Evolutionary conservation across 2,888 invertebrate species (phyloP).

Genomic region (Nebria brevicollis): DNA sequence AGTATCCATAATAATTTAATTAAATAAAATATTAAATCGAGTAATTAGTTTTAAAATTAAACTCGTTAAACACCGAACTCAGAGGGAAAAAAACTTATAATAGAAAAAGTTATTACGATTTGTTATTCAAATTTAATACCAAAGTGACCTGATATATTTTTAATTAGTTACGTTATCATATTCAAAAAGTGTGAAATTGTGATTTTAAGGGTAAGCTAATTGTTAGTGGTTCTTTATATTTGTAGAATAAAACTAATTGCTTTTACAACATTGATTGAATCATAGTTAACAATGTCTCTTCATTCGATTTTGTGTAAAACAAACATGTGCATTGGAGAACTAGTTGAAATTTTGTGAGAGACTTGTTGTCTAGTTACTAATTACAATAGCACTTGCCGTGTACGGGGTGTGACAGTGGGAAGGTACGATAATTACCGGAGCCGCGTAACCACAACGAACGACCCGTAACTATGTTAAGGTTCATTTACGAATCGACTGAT

Average conservation of each 20-base stretch:
- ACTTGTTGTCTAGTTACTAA: not conserved
- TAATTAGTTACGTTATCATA: too few species aligned
- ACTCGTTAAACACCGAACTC: not conserved
- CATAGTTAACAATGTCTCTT: not conserved
- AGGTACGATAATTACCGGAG: not conserved
- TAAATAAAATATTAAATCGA: not conserved
- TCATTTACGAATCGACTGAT: not conserved
- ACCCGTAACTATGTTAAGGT: not conserved
- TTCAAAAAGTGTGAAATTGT: too few species aligned
- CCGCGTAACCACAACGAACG: not conserved
- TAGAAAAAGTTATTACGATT: too few species aligned
- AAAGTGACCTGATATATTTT: too few species aligned
- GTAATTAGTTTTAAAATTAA: not conserved
- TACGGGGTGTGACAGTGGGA: not conserved
- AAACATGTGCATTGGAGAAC: not conserved
- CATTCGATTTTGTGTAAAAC: not conserved
- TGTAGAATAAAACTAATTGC: not conserved
- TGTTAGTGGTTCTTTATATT: not conserved
- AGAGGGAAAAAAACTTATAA: too few species aligned
- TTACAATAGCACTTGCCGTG: not conserved
- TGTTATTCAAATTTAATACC: too few species aligned
- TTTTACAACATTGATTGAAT: not conserved
- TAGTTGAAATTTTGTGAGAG: not conserved
- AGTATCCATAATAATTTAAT: not conserved
- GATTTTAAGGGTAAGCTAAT: too few species aligned